Evolutionary conservation across 1,140 invertebrate species (phyloP).

Genomic region (Adoxophyes honmai): DNA sequence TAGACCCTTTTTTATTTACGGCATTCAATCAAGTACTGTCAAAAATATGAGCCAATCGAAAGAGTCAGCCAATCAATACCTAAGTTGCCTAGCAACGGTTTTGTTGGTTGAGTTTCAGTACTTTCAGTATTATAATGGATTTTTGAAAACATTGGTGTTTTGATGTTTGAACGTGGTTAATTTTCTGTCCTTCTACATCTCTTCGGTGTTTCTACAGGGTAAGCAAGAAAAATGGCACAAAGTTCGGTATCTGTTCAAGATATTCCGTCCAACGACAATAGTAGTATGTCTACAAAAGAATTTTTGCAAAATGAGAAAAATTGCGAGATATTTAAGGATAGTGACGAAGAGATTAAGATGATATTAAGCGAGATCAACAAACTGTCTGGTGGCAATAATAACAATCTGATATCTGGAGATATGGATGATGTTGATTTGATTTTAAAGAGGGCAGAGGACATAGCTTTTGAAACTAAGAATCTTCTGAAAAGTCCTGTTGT

Average conservation of each 20-base stretch:
- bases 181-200: too few species aligned
- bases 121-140: too few species aligned
- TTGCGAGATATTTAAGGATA: constrained; percentile 60
- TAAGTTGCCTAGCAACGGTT: too few species aligned
- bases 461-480: constrained; percentile 59
- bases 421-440: constrained; percentile 65
- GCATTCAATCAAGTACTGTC: too few species aligned
- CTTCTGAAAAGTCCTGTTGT: constrained; percentile 49
- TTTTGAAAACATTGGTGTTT: too few species aligned
- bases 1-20: too few species aligned
- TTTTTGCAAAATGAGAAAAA: constrained; percentile 62
- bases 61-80: too few species aligned
- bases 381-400: constrained; percentile 42
- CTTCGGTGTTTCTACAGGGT: too few species aligned
- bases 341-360: constrained; percentile 67
- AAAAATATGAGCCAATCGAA: too few species aligned
- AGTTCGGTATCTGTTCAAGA: constrained; percentile 24
- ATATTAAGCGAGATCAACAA: constrained; percentile 68
- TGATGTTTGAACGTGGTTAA: too few species aligned
- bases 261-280: constrained; percentile 50
- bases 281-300: constrained; percentile 57
- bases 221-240: constrained; percentile 24
- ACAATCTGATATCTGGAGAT: constrained; percentile 44
- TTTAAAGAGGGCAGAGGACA: constrained; percentile 65
- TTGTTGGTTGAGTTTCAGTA: too few species aligned